Percentiles rank a stretch among this genome's conserved stretches.
These are phyloP conservation scores for Pyrrhia umbra DNA, from an alignment of 2,888 invertebrate genomes.

Conservation along the genomic window DNA sequence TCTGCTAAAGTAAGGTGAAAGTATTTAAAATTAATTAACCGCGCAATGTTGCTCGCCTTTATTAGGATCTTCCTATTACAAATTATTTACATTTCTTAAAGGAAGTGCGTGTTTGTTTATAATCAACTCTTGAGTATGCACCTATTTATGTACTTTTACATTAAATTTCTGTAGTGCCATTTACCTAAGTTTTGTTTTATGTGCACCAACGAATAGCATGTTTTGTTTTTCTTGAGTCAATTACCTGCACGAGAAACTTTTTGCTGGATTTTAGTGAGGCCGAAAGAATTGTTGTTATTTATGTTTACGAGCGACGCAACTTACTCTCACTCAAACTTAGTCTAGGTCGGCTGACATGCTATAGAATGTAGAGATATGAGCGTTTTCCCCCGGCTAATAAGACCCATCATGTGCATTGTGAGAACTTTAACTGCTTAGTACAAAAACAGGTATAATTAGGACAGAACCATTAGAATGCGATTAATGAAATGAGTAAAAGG, in stretches of 20 bases:
- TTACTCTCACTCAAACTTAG: background rate
- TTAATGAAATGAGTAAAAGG: background rate
- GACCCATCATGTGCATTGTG: background rate
- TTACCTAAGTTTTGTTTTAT: slow-evolving; percentile 18
- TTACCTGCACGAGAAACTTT: slow-evolving; percentile 45
- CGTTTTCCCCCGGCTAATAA: background rate
- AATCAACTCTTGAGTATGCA: slow-evolving; percentile 8
- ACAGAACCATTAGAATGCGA: background rate
- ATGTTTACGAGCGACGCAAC: background rate
- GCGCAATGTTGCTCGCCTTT: background rate
- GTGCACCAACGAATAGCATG: slow-evolving; percentile 20
- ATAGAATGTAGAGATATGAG: no score
- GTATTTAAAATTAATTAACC: slow-evolving; percentile 12
- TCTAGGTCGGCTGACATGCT: background rate
- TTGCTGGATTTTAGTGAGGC: slow-evolving; percentile 5
- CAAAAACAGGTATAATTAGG: background rate
- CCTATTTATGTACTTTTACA: slow-evolving; percentile 20
- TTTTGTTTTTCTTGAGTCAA: slow-evolving; percentile 39
- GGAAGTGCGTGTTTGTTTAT: slow-evolving; percentile 60
- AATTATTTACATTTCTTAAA: slow-evolving; percentile 61
- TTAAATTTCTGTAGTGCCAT: slow-evolving; percentile 23
- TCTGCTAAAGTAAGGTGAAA: slow-evolving; percentile 37
- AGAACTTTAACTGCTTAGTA: slow-evolving; percentile 1
- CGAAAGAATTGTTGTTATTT: background rate
- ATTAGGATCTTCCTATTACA: slow-evolving; percentile 28